These are phyloP conservation scores for Bombus waltoni DNA, from an alignment of 1,140 invertebrate species.

Conservation along the genomic window DNA sequence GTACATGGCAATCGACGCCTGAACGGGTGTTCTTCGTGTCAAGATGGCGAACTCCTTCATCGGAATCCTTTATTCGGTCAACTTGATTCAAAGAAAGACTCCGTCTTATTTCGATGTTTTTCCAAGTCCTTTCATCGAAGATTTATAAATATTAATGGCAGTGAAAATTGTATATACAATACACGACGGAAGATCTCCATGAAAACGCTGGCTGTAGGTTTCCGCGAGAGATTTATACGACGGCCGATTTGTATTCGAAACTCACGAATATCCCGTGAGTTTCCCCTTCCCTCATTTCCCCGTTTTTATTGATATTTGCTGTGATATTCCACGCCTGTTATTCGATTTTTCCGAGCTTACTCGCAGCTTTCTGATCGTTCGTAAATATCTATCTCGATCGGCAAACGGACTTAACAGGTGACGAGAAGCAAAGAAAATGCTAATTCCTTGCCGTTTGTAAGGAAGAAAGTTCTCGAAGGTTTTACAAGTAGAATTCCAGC, in stretches of 20 bases:
- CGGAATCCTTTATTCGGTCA: not conserved
- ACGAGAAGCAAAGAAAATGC: not conserved
- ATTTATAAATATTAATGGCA: conserved; percentile 47
- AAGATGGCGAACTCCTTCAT: not conserved
- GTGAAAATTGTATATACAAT: conserved; percentile 33
- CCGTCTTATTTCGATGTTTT: conserved; percentile 24
- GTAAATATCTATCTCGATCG: not conserved
- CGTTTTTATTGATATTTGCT: conserved; percentile 43
- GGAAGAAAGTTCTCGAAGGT: no score
- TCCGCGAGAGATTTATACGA: conserved; percentile 31
- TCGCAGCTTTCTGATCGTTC: not conserved
- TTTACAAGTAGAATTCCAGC: not conserved
- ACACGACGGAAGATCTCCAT: conserved; percentile 21
- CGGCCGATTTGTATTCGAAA: conserved; percentile 30
- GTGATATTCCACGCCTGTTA: conserved; percentile 24
- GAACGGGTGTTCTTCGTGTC: not conserved
- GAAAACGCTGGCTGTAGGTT: conserved; percentile 3
- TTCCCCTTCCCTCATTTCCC: not conserved
- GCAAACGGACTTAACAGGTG: not conserved
- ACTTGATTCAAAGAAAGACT: conserved; percentile 6
- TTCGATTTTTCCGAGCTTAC: conserved; percentile 19
- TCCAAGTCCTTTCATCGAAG: not conserved
- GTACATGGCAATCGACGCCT: not conserved
- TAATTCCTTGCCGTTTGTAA: not conserved
- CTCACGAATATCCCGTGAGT: not conserved